A percentile compares a stretch with the other conserved stretches of the same genome.
Conservation (phyloP, 30 jellyfish, hydroid and myxozoan genomes). For the Chrysaora quinquecirrha region DNA sequence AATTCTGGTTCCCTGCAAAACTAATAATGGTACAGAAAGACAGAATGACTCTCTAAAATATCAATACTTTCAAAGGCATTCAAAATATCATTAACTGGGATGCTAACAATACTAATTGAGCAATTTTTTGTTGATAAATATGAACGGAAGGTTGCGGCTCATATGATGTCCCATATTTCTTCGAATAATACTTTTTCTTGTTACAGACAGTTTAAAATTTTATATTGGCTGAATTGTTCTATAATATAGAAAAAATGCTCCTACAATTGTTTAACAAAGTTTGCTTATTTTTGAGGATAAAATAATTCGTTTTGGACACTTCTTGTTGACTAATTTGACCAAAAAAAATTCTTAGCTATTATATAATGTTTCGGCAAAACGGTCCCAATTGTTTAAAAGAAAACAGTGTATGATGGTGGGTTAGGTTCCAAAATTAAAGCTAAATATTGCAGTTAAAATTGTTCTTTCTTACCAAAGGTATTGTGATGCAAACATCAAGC, state of each 20-base stretch:
- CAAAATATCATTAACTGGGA: constrained; percentile 23
- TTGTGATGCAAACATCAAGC: not conserved
- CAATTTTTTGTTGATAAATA: not conserved
- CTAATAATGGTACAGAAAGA: constrained; percentile 77
- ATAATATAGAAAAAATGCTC: not conserved
- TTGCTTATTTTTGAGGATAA: not conserved
- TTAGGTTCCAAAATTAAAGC: not conserved
- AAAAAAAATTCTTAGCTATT: not conserved
- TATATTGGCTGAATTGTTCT: not conserved
- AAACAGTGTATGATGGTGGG: not conserved
- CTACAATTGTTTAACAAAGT: not conserved
- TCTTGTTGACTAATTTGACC: not conserved
- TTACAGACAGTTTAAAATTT: not conserved
- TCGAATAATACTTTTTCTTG: not conserved
- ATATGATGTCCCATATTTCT: not conserved
- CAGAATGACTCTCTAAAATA: constrained; percentile 65
- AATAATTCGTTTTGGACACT: not conserved
- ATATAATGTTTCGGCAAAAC: no score
- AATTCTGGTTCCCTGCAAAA: constrained; percentile 33
- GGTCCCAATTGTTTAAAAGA: not conserved
- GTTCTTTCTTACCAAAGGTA: not conserved
- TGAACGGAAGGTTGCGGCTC: not conserved
- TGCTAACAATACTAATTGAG: constrained; percentile 14
- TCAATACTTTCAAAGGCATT: constrained; percentile 39
- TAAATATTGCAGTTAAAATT: not conserved